These are phyloP conservation scores for Catocala sponsa DNA, from an alignment of 2,888 invertebrate genomes.

Conservation along the genomic window DNA sequence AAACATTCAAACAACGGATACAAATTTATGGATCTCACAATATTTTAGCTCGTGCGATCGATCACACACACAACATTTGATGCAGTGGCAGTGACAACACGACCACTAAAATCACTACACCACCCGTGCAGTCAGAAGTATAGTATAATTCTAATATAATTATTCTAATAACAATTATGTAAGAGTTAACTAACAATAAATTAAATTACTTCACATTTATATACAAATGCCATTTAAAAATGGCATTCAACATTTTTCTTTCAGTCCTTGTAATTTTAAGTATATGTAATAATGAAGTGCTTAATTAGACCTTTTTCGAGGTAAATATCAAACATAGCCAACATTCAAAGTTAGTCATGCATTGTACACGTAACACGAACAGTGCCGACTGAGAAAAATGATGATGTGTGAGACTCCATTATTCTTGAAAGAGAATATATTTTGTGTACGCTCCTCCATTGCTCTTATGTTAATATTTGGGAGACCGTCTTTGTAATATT, in stretches of 20 bases:
- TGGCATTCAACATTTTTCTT: neutral
- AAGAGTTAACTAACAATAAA: too few species aligned
- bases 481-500: slow-evolving; percentile 22
- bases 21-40: too few species aligned
- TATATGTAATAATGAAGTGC: slow-evolving; percentile 12
- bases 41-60: too few species aligned
- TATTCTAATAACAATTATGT: too few species aligned
- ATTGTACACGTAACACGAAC: slow-evolving; percentile 4
- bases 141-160: too few species aligned
- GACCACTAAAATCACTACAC: too few species aligned
- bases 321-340: slow-evolving; percentile 14
- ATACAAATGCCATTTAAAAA: neutral
- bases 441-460: slow-evolving; percentile 28
- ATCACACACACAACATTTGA: too few species aligned
- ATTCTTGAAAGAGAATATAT: slow-evolving; percentile 6
- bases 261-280: slow-evolving; percentile 3
- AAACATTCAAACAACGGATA: too few species aligned
- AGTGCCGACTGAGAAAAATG: slow-evolving; percentile 4
- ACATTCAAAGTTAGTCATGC: slow-evolving; percentile 29
- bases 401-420: slow-evolving; percentile 2
- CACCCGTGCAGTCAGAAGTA: too few species aligned
- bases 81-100: too few species aligned
- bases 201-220: too few species aligned
- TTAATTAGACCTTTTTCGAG: slow-evolving; percentile 20
- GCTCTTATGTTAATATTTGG: slow-evolving; percentile 40